Evolutionary conservation across 2,113 vertebrate genomes (phyloP), one percentile per base, ranked within the genome.

Genomic region (Lonchura striata): DNA sequence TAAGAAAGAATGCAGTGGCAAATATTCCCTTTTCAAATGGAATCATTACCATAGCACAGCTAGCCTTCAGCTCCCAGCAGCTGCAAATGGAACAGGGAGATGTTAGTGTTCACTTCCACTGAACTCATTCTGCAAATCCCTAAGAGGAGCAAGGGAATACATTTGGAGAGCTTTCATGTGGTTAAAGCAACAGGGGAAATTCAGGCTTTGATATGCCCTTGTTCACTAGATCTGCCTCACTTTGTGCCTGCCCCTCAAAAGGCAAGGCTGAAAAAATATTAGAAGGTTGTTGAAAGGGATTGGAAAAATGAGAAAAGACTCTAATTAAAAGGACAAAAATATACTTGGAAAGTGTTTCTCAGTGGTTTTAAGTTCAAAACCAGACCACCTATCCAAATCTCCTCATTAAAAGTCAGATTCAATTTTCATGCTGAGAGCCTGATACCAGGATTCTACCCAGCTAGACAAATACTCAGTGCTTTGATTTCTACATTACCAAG

Each of bases 101-200:
- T 95, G 74, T 90, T 95, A 97, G 88, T 92, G 82, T 91, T 97
- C 96, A 86, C 91, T 95, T 97, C 93, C 93, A 97, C 94, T 97
- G 89, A 97, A 97, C 96, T 98, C 94, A 95, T 97, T 97, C 97
- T 96, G 95, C 82, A 94, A 95, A 97, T 92, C 94, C 96, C 92
- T 96, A 96, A 97, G 97, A 96, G 79, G 41, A 96, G 97, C 95
- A 94, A 92, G 96, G 96, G 94, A 97, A 95, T 94, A 95, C 90
- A 91, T 97, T 89, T 86, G 90, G 54, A 96, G 95, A 96, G 93
- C 96, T 98, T 98, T 98, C 95, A 97, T 96, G 97, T 96, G 75
- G 91, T 90, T 97, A 97, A 97, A 93, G 69, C 35, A 39, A 90
- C 94, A 95, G 66, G 87, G 91, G 81, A 92, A 95, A 95, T 63